phyloP scores from a whole-genome alignment of 2,797 vertebrate species.

The Lithobates pipiens region DNA sequence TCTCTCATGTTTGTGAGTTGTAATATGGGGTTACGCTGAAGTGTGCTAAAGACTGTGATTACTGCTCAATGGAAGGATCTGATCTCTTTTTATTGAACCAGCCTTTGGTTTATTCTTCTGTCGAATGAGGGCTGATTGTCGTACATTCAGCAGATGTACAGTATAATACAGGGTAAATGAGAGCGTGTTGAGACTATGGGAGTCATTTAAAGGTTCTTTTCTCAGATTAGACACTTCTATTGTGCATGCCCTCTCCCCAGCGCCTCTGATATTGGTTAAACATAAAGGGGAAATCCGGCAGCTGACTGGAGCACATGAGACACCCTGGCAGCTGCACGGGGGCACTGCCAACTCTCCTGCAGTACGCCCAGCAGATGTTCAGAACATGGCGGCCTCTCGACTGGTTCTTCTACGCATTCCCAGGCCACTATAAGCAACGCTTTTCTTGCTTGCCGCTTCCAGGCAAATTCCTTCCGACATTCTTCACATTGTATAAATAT shows the following conservation, averaged over 20 bases:
- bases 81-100: conserved; percentile 1
- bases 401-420: not conserved
- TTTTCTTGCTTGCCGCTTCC: not conserved
- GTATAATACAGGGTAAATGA: conserved; percentile 75
- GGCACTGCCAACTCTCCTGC: conserved; percentile 62
- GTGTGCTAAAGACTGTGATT: not conserved
- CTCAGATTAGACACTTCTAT: conserved; percentile 72
- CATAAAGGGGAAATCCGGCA: conserved; percentile 62
- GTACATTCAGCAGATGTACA: conserved; percentile 13
- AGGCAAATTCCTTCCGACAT: conserved; percentile 12
- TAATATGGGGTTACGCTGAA: not conserved
- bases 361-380: conserved; percentile 62
- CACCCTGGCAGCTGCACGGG: conserved; percentile 73
- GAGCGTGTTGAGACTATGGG: conserved; percentile 77
- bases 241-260: conserved; percentile 71
- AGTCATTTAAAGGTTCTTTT: conserved; percentile 75
- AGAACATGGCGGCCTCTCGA: not conserved
- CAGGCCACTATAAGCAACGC: not conserved
- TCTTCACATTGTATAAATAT: conserved; percentile 21
- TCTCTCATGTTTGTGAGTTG: not conserved
- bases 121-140: conserved; percentile 16
- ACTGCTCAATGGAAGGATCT: not conserved
- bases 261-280: conserved; percentile 61
- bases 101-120: not conserved
- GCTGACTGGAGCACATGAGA: conserved; percentile 62